Base-by-base conservation (phyloP, 2,797 vertebrate species). In the Eulemur rubriventer region DNA sequence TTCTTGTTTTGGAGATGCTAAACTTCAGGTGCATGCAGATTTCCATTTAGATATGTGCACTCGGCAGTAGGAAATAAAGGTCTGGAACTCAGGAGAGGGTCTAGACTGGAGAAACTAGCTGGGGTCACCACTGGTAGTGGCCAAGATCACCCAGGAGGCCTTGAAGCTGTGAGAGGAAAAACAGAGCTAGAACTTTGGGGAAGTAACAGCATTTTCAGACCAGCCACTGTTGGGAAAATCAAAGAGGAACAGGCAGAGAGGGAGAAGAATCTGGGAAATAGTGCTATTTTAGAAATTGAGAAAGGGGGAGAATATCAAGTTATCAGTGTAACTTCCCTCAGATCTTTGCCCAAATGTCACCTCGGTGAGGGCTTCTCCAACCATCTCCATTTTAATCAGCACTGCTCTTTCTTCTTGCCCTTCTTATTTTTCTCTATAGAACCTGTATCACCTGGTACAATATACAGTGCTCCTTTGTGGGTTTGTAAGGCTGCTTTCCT, bases 81-180 rank as follows among this genome's bases (percentile, higher is more conserved):
- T 73, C 57, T 80, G 30, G 11, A 30, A 1, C 57, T 81, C 43
- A 41, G 41, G 14, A 50, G 22, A 17, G 26, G 4, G 16, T 82
- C 46, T 80, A 65, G 50, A 63, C 65, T 46, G 8, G 8, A 86
- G n/a, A 81, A 38, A 80, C 17, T 33, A 48, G 33, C 52, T 84
- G 17, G 48, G 38, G 38, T 78, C 72, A 61, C 26, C 41, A 10
- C n/a, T 24, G 16, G n/a, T 69, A 38, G 14, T 95, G 41, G 16
- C 35, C 91, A 76, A 91, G 46, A 92, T 94, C 22, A 67, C 43
- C 18, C 22, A 30, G 50, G 52, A 90, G 69, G 22, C n/a, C 52
- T 75, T 88, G n/a, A 70, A 80, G 35, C 28, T 89, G 4, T 95
- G 48, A 94, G 80, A 95, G 79, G 59, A 94, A 72, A 96, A 59